Base-by-base conservation (phyloP, 2,797 vertebrate species). In the Falco rusticolus region DNA sequence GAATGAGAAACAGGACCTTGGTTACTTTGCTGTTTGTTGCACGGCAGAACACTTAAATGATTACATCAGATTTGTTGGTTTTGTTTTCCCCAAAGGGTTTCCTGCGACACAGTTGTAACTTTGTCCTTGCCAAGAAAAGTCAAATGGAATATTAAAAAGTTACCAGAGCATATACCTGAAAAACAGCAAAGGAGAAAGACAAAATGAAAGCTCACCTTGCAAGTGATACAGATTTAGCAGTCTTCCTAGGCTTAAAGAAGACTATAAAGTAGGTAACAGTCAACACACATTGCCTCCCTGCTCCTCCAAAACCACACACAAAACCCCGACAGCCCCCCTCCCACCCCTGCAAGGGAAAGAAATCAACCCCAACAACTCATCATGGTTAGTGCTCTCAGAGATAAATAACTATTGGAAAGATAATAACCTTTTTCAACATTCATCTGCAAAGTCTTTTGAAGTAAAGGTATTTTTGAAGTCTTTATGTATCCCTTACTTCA, bases 71-170 rank as follows among this genome's bases (percentile, higher is more conserved):
- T 81, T 74, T 90, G 65, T 88, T 29, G 21, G 26, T 3, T 86
- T 91, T 84, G 14, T 83, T 93, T 89, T 87, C 41, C 50, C 81
- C 13, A 33, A 61, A 84, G 80, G 48, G 12, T 63, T 94, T 89
- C 63, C 80, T 82, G 47, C 1, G 13, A 89, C 34, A 76, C 17
- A 78, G 72, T 31, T 76, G 29, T 79, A 84, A 70, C 37, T 92
- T 94, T 88, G 88, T 91, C 91, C 89, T 94, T 97, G 72, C 43
- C 34, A 59, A 68, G 89, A 83, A 76, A 90, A 92, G 92, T 84
- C 70, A 82, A 95, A 89, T 0, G 0, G 80, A 83, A 81, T 92
- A 94, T 95, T 94, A 87, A 91, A 89, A 77, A 87, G 45, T 54
- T 75, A 89, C 69, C 26, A 89, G 72, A 94, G 86, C 75, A 91